Evolutionary conservation across 2,888 invertebrate genomes (phyloP), one percentile per base, ranked within the genome.

Genomic region (Erpobdella octoculata): DNA sequence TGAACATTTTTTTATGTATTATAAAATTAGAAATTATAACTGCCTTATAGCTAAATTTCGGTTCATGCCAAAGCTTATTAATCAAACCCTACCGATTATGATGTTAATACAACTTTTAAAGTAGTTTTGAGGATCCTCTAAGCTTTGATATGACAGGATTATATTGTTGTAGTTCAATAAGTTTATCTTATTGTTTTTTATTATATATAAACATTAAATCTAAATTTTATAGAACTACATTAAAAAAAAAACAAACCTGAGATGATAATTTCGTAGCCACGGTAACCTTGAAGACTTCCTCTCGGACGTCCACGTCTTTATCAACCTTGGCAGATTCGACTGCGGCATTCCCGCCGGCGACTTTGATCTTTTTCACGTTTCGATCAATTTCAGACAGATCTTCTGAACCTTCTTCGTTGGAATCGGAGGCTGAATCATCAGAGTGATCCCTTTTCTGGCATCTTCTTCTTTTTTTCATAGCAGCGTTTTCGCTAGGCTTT

Each of bases 161-260:
- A n/a, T n/a, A n/a, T n/a, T n/a, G n/a, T n/a, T n/a, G n/a, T n/a
- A n/a, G n/a, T n/a, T n/a, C n/a, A n/a, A n/a, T n/a, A n/a, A n/a
- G n/a, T n/a, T n/a, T n/a, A n/a, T n/a, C n/a, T n/a, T n/a, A n/a
- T n/a, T n/a, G n/a, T n/a, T n/a, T n/a, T n/a, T n/a, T n/a, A n/a
- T n/a, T n/a, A n/a, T n/a, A n/a, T n/a, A n/a, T n/a, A n/a, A n/a
- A n/a, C n/a, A n/a, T n/a, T n/a, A n/a, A n/a, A n/a, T n/a, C n/a
- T n/a, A n/a, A n/a, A n/a, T n/a, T n/a, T n/a, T n/a, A n/a, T n/a
- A n/a, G n/a, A n/a, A n/a, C n/a, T n/a, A n/a, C n/a, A n/a, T n/a
- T n/a, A 2, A 71, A 74, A 62, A 75, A 75, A 25, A 75, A 48
- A 15, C 73, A 70, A 70, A 74, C 75, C 25, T 73, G 71, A 25